Base-by-base conservation (phyloP, 2,888 invertebrate genomes). In the Andrena trimmerana region DNA sequence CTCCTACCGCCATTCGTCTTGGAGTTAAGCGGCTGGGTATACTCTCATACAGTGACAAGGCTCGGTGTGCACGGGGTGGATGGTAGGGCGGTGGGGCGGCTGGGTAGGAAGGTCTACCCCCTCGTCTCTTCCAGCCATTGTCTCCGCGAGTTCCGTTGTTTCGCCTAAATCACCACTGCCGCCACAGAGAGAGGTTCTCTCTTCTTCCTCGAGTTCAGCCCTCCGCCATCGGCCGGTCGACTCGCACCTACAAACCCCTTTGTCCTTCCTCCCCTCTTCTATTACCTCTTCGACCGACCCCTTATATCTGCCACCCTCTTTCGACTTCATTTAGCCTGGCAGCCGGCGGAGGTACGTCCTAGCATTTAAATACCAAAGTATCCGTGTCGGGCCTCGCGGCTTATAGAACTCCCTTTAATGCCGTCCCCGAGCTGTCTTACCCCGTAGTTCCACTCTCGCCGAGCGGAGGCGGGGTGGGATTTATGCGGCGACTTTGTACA, bases 361-460 rank as follows among this genome's bases (percentile, higher is more conserved):
- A 90, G 88, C 92, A 93, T 93, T 93, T 92, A 92, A 93, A 93
- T 93, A 92, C 91, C 91, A 92, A 92, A 92, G 91, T 90, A 89
- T 90, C 89, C n/a, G 62, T 79, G 78, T 76, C 76, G 74, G 77
- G 71, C 80, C 83, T 87, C 83, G 86, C 84, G 82, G 90, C 86
- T 89, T 88, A 85, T 81, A 65, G 76, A 77, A 82, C 85, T 80
- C 80, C 87, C 89, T 90, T 90, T 92, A 91, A 90, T 90, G 88
- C 89, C 84, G 79, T 72, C 65, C 84, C 83, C 63, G 78, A 77
- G 84, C 78, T 86, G 81, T 88, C 88, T 91, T 86, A 81, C 48
- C 84, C n/a, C 73, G 83, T 48, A 88, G 87, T 87, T 81, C 72
- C 89, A 81, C 86, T 68, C 84, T 78, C 83, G 68, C 79, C 65